phyloP scores from a whole-genome alignment of 2,113 vertebrate species.

The Xiphophorus couchianus region DNA sequence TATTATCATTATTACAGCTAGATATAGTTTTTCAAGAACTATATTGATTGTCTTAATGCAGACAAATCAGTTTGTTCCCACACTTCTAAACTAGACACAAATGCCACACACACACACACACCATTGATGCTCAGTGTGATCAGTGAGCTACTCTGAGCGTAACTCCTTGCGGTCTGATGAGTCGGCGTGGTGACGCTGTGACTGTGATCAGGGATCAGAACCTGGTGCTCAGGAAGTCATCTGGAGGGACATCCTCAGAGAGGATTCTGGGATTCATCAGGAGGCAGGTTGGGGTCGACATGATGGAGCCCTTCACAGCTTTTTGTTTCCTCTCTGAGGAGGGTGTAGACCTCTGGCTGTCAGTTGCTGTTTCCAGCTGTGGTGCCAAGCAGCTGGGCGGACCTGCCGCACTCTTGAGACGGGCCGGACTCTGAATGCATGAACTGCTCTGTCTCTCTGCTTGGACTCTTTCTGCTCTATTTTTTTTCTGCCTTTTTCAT shows the following conservation, averaged over 20 bases:
- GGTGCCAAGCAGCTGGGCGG: neutral
- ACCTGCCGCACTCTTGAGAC: neutral
- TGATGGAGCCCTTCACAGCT: neutral
- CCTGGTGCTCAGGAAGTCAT: neutral
- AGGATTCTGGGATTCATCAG: neutral
- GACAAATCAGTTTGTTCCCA: too few species aligned
- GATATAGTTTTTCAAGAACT: too few species aligned
- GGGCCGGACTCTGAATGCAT: neutral
- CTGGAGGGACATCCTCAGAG: neutral
- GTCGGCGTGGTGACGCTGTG: neutral
- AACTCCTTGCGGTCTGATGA: neutral
- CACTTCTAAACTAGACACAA: neutral
- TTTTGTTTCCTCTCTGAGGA: neutral
- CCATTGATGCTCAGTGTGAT: neutral
- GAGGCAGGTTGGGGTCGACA: too few species aligned
- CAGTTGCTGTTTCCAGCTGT: too few species aligned
- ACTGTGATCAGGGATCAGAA: too few species aligned
- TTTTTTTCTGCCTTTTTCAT: conserved; percentile 50
- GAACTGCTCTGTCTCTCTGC: conserved; percentile 21
- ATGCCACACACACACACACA: neutral
- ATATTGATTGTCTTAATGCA: too few species aligned
- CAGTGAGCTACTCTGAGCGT: neutral
- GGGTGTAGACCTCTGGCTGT: neutral
- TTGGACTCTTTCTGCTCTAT: conserved; percentile 27
- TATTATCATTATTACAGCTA: too few species aligned